Conservation (phyloP, 2,888 invertebrate species). For the Melolontha melolontha region DNA sequence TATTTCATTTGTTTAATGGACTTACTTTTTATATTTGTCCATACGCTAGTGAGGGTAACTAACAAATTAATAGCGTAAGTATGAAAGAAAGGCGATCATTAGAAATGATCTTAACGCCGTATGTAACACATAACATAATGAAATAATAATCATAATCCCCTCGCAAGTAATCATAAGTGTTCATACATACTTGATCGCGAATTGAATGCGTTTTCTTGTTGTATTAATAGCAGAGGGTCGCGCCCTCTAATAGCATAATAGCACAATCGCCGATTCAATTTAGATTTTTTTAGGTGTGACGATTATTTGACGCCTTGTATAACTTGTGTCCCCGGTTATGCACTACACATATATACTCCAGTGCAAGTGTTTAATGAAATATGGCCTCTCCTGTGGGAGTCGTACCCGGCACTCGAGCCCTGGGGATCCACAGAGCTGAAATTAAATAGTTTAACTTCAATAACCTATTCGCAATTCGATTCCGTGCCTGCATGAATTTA, state of each 20-base stretch:
- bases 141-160: slow-evolving; percentile 26
- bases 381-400: slow-evolving; percentile 54
- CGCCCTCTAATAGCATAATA: slow-evolving; percentile 74
- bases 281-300: slow-evolving; percentile 70
- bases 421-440: slow-evolving; percentile 54
- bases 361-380: slow-evolving; percentile 63
- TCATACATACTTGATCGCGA: slow-evolving; percentile 65
- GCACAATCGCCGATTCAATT: slow-evolving; percentile 79
- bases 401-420: slow-evolving; percentile 53
- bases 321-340: slow-evolving; percentile 42
- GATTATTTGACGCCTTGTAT: slow-evolving; percentile 64
- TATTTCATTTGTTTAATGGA: no score
- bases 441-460: slow-evolving; percentile 64
- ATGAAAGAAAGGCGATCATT: slow-evolving; percentile 40
- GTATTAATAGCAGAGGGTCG: slow-evolving; percentile 44
- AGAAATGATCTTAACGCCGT: slow-evolving; percentile 50
- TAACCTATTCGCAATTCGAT: slow-evolving; percentile 52
- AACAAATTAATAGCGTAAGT: no score
- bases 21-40: no score
- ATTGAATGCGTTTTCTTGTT: slow-evolving; percentile 63
- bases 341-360: slow-evolving; percentile 33
- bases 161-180: slow-evolving; percentile 62
- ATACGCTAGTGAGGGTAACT: no score
- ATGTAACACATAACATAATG: not conserved
- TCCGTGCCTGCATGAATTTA: slow-evolving; percentile 33